These are phyloP conservation scores for Poeciliopsis presidionis DNA, from an alignment of 2,797 vertebrate species.

Conservation along the genomic window DNA sequence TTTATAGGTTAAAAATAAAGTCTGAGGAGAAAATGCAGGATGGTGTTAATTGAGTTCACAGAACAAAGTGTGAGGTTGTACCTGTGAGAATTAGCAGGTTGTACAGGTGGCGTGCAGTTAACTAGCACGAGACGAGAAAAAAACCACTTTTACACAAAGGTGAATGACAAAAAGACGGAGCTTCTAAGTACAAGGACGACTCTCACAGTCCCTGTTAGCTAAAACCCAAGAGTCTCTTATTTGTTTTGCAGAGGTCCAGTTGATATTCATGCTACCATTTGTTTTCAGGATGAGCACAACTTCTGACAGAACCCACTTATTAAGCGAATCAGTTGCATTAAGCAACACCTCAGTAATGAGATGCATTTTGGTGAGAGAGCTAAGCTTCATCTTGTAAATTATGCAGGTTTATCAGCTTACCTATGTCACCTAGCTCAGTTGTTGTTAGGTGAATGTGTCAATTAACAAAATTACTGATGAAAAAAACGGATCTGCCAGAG, in stretches of 20 bases:
- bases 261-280: neutral
- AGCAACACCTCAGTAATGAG: neutral
- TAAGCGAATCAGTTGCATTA: neutral
- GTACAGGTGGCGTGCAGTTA: constrained; percentile 53
- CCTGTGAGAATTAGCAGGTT: constrained; percentile 81
- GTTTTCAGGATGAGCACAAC: neutral
- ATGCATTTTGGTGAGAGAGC: constrained; percentile 5
- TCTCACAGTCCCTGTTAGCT: neutral
- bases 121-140: constrained; percentile 46
- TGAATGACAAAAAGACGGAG: constrained; percentile 21
- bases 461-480: constrained; percentile 19
- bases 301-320: neutral
- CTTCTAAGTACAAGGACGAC: constrained; percentile 8
- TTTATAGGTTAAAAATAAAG: constrained; percentile 81
- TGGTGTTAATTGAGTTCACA: constrained; percentile 87
- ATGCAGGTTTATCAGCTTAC: neutral
- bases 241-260: neutral
- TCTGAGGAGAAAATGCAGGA: constrained; percentile 61
- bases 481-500: neutral
- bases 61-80: constrained; percentile 78
- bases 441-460: constrained; percentile 8
- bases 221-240: neutral
- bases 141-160: constrained; percentile 38
- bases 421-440: neutral
- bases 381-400: constrained; percentile 4